phyloP scores from a whole-genome alignment of 2,888 invertebrate genomes.

The Protophormia terraenovae region DNA sequence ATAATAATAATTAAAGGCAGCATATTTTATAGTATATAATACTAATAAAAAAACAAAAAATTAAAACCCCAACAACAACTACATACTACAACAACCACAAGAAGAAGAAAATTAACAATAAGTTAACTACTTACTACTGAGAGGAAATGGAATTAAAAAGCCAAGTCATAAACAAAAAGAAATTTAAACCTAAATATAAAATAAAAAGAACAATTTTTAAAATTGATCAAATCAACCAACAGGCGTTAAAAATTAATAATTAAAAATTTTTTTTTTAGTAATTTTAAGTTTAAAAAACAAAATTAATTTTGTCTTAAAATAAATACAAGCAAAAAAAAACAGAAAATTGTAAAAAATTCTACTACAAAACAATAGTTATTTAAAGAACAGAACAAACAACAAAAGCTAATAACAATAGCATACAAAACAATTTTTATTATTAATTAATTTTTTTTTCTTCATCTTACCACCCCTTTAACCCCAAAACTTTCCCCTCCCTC shows the following conservation, averaged over 20 bases:
- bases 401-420: constrained; percentile 24
- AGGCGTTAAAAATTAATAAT: constrained; percentile 28
- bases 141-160: constrained; percentile 1
- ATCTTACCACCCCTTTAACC: neutral
- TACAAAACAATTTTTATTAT: constrained; percentile 41
- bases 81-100: constrained; percentile 49
- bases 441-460: neutral
- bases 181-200: neutral
- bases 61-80: constrained; percentile 13
- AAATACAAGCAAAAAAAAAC: constrained; percentile 2
- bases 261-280: constrained; percentile 31
- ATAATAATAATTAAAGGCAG: constrained; percentile 58
- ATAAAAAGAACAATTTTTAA: constrained; percentile 39
- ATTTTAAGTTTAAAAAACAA: constrained; percentile 46
- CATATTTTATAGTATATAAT: constrained; percentile 65
- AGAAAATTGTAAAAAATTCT: constrained; percentile 15
- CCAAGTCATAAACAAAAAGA: constrained; percentile 32
- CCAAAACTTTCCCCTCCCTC: neutral
- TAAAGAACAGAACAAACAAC: constrained; percentile 11
- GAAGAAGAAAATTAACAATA: constrained; percentile 6
- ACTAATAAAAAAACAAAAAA: constrained; percentile 52
- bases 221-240: constrained; percentile 29
- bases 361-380: constrained; percentile 19
- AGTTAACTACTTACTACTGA: constrained; percentile 17
- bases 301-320: neutral